phyloP scores from a whole-genome alignment of 2,888 invertebrate genomes.

The Idaea biselata region DNA sequence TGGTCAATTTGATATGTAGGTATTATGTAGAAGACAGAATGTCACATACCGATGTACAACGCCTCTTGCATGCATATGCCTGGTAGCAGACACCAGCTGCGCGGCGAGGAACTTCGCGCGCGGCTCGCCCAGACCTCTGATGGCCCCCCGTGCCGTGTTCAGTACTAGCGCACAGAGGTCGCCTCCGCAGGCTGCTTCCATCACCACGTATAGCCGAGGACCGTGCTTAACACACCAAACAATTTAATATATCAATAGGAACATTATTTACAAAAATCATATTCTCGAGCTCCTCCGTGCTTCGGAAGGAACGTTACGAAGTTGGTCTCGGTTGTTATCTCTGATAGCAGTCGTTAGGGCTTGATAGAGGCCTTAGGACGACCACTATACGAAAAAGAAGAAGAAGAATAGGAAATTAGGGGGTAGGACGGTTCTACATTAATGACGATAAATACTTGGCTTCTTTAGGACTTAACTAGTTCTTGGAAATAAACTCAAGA shows the following conservation, averaged over 20 bases:
- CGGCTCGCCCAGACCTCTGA: constrained; percentile 59
- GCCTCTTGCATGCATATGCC: constrained; percentile 84
- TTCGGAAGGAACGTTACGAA: not conserved
- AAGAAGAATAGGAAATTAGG: too few species aligned
- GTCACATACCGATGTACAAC: constrained; percentile 57
- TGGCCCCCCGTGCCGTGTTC: constrained; percentile 81
- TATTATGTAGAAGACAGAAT: not conserved
- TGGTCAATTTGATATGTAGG: too few species aligned
- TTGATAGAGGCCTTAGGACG: not conserved
- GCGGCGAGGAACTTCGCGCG: constrained; percentile 55
- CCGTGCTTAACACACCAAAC: constrained; percentile 75
- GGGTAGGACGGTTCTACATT: too few species aligned
- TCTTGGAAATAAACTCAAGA: too few species aligned
- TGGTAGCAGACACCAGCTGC: constrained; percentile 69
- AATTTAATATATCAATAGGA: not conserved
- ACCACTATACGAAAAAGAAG: not conserved
- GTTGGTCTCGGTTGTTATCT: too few species aligned
- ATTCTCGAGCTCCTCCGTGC: not conserved
- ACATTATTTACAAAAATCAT: not conserved
- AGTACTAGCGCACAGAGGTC: constrained; percentile 86
- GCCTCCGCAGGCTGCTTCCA: constrained; percentile 86
- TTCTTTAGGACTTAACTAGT: too few species aligned
- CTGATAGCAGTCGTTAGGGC: not conserved
- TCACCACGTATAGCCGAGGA: constrained; percentile 86
- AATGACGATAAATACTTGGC: too few species aligned